A percentile compares a stretch with the other conserved stretches of the same genome.
Evolutionary conservation across 2,888 invertebrate species (phyloP).

Genomic region (Macaria liturata): DNA sequence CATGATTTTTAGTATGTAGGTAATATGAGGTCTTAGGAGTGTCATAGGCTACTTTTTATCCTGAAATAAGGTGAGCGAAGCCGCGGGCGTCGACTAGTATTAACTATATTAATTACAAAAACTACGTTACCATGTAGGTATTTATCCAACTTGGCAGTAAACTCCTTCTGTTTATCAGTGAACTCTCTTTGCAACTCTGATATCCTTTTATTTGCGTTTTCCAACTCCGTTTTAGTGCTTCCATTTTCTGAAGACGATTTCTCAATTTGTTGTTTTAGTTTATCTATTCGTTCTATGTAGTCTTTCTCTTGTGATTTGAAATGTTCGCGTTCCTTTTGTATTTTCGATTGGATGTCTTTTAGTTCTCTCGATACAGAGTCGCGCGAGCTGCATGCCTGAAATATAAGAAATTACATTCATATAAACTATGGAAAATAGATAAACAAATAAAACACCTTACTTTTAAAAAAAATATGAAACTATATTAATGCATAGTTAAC

Average conservation of each 20-base stretch:
- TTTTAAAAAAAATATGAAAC: too few species aligned
- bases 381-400: conserved; percentile 84
- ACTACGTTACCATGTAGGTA: conserved; percentile 61
- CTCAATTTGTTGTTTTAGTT: conserved; percentile 78
- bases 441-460: too few species aligned
- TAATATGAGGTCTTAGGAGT: too few species aligned
- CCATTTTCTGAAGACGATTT: conserved; percentile 74
- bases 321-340: conserved; percentile 65
- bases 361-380: conserved; percentile 83
- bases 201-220: conserved; percentile 80
- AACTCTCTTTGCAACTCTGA: conserved; percentile 80
- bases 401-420: too few species aligned
- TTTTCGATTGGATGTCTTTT: conserved; percentile 73
- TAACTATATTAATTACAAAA: too few species aligned
- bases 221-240: conserved; percentile 77
- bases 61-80: too few species aligned
- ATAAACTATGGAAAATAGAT: too few species aligned
- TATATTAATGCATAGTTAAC: too few species aligned
- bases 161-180: conserved; percentile 80
- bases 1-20: too few species aligned
- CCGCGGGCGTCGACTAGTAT: too few species aligned
- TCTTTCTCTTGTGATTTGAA: conserved; percentile 72
- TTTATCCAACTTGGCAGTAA: conserved; percentile 68
- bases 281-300: conserved; percentile 71
- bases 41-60: too few species aligned